phyloP scores from a whole-genome alignment of 2,797 vertebrate species.

The Amblyraja radiata region DNA sequence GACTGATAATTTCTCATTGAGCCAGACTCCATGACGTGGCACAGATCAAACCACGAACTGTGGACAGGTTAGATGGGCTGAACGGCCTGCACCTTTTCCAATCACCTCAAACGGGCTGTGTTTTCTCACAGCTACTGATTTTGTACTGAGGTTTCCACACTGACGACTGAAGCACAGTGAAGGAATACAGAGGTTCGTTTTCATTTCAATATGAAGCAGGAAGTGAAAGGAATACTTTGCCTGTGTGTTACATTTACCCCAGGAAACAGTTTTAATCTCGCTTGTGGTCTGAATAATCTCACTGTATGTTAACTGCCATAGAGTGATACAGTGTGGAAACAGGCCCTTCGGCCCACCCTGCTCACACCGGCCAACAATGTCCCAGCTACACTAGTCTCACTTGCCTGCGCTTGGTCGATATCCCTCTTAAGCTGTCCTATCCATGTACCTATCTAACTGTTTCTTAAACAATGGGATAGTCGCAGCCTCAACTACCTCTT shows the following conservation, averaged over 20 bases:
- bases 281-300: no score
- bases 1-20: not conserved
- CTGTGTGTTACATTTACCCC: not conserved
- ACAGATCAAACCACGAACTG: not conserved
- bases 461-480: no score
- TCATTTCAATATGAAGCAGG: not conserved
- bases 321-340: no score
- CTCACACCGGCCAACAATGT: no score
- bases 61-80: not conserved
- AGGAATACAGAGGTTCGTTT: not conserved
- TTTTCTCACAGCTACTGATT: not conserved
- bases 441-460: no score
- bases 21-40: no score
- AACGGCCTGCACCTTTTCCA: not conserved
- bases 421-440: no score
- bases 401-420: no score
- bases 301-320: no score
- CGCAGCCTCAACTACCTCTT: no score
- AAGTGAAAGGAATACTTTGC: not conserved
- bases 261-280: not conserved
- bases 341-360: no score
- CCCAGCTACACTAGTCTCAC: no score
- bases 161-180: not conserved
- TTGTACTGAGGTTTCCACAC: not conserved
- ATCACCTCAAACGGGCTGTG: not conserved